Evolutionary conservation across 2,113 vertebrate species (phyloP), one percentile per base, ranked within the genome.

Genomic region (Geococcyx californianus): DNA sequence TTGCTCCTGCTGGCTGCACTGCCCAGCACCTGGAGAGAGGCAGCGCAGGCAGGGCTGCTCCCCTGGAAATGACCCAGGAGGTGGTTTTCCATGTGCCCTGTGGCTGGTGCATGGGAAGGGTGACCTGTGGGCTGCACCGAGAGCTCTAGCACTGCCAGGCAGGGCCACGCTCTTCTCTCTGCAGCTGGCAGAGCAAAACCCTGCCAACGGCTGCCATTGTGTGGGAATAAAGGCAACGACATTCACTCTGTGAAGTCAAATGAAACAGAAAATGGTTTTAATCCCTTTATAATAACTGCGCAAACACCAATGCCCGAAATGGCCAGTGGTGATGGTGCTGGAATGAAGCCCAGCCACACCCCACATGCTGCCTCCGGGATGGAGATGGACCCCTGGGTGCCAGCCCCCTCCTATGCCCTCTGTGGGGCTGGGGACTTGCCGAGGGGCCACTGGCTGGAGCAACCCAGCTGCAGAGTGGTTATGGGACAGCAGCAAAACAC

Each of bases 251-350:
- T 94, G 96, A 94, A 66, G 70, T 93, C 94, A 94, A 97, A 97
- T 79, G 93, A 94, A 96, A 96, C 82, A 97, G 97, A 98, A 98
- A 98, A 98, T 95, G 81, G 72, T 68, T 94, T 94, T 97, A 98
- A 98, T 97, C 97, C 97, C 91, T 94, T 92, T 76, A 83, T 76
- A 95, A 84, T 38, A 87, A 79, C 86, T 77, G 55, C 2, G 0
- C 94, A 62, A 31, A 66, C 6, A 4, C 84, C 1, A 1, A 21
- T 94, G 94, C 34, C 77, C 87, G 78, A 20, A 40, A 92, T 2
- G 44, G 76, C 47, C 62, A 16, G 38, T 42, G 60, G 73, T 1
- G 3, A 78, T 13, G 19, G 73, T 15, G 52, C 76, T 84, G 80
- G 91, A 72, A 47, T 0, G 0, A 19, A 69, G 87, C 87, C 73